Evolutionary conservation across 2,888 invertebrate species (phyloP).

Genomic region (Camponotus fellah): DNA sequence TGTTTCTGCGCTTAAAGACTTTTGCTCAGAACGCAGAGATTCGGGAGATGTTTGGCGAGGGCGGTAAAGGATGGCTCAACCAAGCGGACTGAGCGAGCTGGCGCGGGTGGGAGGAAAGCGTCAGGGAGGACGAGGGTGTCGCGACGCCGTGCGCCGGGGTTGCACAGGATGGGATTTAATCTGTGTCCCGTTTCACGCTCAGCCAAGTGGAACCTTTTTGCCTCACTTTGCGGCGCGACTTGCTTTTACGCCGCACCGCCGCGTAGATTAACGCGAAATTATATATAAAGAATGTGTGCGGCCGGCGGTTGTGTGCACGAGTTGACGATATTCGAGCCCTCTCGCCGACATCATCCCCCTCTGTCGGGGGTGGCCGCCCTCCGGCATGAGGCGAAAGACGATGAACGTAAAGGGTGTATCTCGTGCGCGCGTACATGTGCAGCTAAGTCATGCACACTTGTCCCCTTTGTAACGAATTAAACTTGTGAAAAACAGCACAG

Average conservation of each 20-base stretch:
- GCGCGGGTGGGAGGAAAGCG: conserved; percentile 38
- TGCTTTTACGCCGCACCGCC: conserved; percentile 85
- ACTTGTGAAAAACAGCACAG: conserved; percentile 64
- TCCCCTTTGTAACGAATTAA: conserved; percentile 73
- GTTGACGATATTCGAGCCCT: conserved; percentile 70
- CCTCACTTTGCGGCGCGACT: conserved; percentile 85
- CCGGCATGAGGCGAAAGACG: conserved; percentile 31
- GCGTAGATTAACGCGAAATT: conserved; percentile 87
- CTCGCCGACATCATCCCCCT: conserved; percentile 42
- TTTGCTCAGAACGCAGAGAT: conserved; percentile 63
- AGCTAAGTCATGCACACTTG: conserved; percentile 66
- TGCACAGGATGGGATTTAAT: conserved; percentile 87
- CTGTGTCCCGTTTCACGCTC: conserved; percentile 88
- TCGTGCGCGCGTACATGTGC: conserved; percentile 34
- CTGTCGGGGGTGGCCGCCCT: conserved; percentile 43
- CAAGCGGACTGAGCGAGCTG: conserved; percentile 63
- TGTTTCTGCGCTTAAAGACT: conserved; percentile 70
- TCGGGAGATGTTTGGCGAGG: conserved; percentile 79
- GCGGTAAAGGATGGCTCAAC: conserved; percentile 48
- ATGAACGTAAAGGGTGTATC: conserved; percentile 21
- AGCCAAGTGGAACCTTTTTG: conserved; percentile 87
- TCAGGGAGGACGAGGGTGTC: conserved; percentile 71
- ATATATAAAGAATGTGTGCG: conserved; percentile 86
- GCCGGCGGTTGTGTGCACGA: conserved; percentile 74
- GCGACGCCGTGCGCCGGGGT: conserved; percentile 80